Percentiles rank a stretch among this genome's conserved stretches.
Conservation (phyloP, 2,113 vertebrate genomes). For the Nesoenas mayeri region DNA sequence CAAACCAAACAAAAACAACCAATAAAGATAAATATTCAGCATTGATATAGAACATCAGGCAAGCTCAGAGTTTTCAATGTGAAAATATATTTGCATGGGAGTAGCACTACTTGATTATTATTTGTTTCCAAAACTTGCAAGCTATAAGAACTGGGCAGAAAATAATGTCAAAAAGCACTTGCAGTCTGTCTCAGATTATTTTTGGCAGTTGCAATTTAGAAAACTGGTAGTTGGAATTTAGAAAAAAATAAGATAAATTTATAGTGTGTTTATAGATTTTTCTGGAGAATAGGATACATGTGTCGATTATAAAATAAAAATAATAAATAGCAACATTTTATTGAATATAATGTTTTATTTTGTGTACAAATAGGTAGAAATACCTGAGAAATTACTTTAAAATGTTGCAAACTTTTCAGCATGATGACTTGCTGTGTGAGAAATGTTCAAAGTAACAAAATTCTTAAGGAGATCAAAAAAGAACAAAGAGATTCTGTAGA, state of each 20-base stretch:
- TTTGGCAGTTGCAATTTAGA: not conserved
- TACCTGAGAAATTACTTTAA: not conserved
- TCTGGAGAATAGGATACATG: not conserved
- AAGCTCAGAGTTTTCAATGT: not conserved
- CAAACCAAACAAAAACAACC: no score
- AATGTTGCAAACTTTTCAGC: not conserved
- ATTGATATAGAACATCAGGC: not conserved
- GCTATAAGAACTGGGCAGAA: not conserved
- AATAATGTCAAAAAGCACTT: not conserved
- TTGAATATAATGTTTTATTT: not conserved
- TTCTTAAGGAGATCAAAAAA: slow-evolving; percentile 38
- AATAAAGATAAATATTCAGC: not conserved
- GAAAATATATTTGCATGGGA: not conserved
- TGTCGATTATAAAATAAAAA: not conserved
- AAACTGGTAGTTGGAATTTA: not conserved
- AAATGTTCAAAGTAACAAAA: slow-evolving; percentile 56
- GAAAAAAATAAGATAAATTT: not conserved
- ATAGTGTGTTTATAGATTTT: not conserved
- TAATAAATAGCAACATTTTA: not conserved
- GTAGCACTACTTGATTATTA: not conserved
- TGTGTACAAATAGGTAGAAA: not conserved
- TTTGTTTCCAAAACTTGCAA: not conserved
- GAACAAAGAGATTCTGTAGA: slow-evolving; percentile 51
- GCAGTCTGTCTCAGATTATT: not conserved
- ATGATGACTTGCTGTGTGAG: not conserved